Base-by-base conservation (phyloP, 2,888 invertebrate genomes). In the Ptychoptera contaminata region DNA sequence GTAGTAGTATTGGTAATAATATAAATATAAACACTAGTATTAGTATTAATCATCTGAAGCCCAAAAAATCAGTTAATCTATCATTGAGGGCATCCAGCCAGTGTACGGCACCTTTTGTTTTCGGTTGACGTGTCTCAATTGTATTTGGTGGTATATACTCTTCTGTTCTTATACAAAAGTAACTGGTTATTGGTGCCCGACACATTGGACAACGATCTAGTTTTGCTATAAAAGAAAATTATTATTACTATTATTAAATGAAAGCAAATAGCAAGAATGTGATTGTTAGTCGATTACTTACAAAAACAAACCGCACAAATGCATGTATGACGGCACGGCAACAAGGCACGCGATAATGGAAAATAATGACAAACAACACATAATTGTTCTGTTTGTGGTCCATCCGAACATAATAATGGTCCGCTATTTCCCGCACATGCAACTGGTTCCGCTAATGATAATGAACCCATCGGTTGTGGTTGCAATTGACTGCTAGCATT, bases 161-260 rank as follows among this genome's bases (percentile, higher is more conserved):
- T 55, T 84, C 83, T 52, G 78, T 76, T 37, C 82, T 68, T 56
- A 82, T 86, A 63, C 84, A 82, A 69, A 88, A 88, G 69, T 84
- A 87, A 56, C 82, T 81, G 52, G 79, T 79, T 56, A 88, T 86
- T 37, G 76, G 77, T 53, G 83, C 80, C 47, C 88, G 74, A 65
- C 90, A 90, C 72, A 90, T 84, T 15, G 90, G 90, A 60, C 90
- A 90, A 53, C 82, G 76, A 60, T 85, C 83, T 51, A 90, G 67
- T 60, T 82, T 82, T 39, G 77, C 76, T 72, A 67, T 5, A 66
- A 65, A 23, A n/a, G n/a, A n/a, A n/a, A n/a, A n/a, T n/a, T n/a
- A n/a, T n/a, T n/a, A n/a, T n/a, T n/a, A n/a, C n/a, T n/a, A n/a
- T n/a, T 30, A 38, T 29, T 42, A 50, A 42, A 43, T 45, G 9